phyloP scores from a whole-genome alignment of 2,888 invertebrate genomes.

The Tetranychus truncatus region DNA sequence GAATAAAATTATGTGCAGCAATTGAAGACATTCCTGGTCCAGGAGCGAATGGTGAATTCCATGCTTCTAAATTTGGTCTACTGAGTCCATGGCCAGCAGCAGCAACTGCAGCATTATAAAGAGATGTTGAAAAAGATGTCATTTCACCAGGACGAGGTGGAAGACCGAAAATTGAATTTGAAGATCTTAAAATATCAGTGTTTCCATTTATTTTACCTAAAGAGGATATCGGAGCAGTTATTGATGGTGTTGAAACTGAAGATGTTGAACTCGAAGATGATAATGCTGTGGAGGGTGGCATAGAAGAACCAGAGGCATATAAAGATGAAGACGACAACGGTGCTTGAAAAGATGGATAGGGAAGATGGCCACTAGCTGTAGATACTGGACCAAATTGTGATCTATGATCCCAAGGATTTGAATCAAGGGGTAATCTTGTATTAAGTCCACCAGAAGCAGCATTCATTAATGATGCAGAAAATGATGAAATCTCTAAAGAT shows the following conservation, averaged over 20 bases:
- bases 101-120: conserved; percentile 27
- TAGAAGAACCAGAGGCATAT: neutral
- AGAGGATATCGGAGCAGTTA: neutral
- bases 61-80: neutral
- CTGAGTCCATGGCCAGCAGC: neutral
- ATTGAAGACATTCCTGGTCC: neutral
- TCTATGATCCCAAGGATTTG: neutral
- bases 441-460: conserved; percentile 25
- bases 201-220: neutral
- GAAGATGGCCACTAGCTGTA: neutral
- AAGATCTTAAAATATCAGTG: neutral
- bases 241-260: conserved; percentile 3
- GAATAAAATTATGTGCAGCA: neutral
- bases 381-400: neutral
- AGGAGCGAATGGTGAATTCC: neutral
- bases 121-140: conserved; percentile 25
- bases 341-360: neutral
- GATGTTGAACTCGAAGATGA: neutral
- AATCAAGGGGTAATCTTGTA: neutral
- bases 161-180: conserved; percentile 21
- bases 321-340: neutral
- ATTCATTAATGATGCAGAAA: conserved; percentile 27
- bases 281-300: neutral
- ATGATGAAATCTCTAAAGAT: conserved; percentile 24
- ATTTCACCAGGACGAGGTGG: conserved; percentile 24